Base-by-base conservation (phyloP, 2,797 vertebrate genomes). In the Serranus cabrilla region DNA sequence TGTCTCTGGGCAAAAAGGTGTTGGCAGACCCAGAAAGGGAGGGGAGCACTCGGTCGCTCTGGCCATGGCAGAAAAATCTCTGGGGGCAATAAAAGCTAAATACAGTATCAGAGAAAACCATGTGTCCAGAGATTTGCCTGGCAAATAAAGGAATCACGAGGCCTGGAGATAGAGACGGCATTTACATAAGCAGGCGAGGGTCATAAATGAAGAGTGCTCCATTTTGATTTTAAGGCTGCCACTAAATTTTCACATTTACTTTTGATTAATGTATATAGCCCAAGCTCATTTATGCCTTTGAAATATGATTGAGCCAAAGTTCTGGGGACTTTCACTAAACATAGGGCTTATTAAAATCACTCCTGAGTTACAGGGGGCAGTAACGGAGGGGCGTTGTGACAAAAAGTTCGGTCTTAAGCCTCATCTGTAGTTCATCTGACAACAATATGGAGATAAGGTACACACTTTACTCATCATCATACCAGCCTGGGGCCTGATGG, bases 121-220 rank as follows among this genome's bases (percentile, higher is more conserved):
- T 6, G 55, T 45, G 57, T 59, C 75, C 31, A 66, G 14, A 76
- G 74, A 90, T 90, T 87, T 81, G 70, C 52, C 42, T 49, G 39
- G 80, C 76, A 90, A 91, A 87, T 84, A 74, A 71, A 65, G 23
- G n/a, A 69, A 75, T 63, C 45, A 60, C 20, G 12, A 56, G 51
- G 63, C 67, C 71, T 69, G 11, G 39, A 76, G 71, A 90, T 82
- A 82, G 4, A 17, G 47, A 62, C 0, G 20, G 47, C 70, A 83
- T 91, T 88, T 89, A 83, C 78, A 86, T 89, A 75, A 82, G 55
- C 61, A 83, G 58, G 76, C 50, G 63, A 74, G 51, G 40, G 49
- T 58, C 65, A 65, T 76, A 64, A 84, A 82, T 23, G n/a, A 52
- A 23, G 25, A 71, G 52, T 39, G 49, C 7, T 66, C 1, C 17